These are phyloP conservation scores for Neodontobutis hainanensis DNA, from an alignment of 2,113 vertebrate species.

Conservation along the genomic window DNA sequence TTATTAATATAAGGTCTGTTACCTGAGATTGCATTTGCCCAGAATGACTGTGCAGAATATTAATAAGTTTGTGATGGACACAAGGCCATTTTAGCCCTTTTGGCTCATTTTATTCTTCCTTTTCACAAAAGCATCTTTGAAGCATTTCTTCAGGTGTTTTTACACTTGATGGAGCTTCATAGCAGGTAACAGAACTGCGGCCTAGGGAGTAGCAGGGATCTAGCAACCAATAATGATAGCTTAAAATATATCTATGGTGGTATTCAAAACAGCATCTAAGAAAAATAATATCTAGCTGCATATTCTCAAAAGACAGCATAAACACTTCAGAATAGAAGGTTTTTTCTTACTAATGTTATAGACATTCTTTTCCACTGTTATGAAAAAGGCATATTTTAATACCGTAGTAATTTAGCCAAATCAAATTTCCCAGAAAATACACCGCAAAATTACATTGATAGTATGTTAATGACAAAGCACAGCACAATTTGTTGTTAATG, in stretches of 20 bases:
- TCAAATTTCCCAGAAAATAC: neutral
- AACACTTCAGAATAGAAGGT: too few species aligned
- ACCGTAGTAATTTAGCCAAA: neutral
- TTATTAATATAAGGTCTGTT: slow-evolving; percentile 75
- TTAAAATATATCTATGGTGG: neutral
- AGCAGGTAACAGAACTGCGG: slow-evolving; percentile 28
- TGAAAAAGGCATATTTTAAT: neutral
- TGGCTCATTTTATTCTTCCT: slow-evolving; percentile 50
- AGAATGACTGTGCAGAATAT: slow-evolving; percentile 73
- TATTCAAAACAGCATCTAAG: neutral
- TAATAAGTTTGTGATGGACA: slow-evolving; percentile 65
- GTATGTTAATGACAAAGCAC: neutral
- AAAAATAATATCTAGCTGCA: neutral
- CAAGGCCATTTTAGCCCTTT: slow-evolving; percentile 61
- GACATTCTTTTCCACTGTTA: too few species aligned
- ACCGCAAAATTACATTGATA: neutral
- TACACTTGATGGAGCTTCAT: slow-evolving; percentile 50
- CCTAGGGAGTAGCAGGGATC: slow-evolving; percentile 17
- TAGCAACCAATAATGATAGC: neutral
- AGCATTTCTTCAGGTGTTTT: slow-evolving; percentile 67
- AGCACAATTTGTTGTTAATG: neutral
- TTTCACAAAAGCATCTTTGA: slow-evolving; percentile 70
- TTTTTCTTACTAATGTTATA: too few species aligned
- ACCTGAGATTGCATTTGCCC: slow-evolving; percentile 79
- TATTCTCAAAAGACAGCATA: neutral